Evolutionary conservation across 2,113 vertebrate genomes (phyloP), one percentile per base, ranked within the genome.

Genomic region (Labeo catla): DNA sequence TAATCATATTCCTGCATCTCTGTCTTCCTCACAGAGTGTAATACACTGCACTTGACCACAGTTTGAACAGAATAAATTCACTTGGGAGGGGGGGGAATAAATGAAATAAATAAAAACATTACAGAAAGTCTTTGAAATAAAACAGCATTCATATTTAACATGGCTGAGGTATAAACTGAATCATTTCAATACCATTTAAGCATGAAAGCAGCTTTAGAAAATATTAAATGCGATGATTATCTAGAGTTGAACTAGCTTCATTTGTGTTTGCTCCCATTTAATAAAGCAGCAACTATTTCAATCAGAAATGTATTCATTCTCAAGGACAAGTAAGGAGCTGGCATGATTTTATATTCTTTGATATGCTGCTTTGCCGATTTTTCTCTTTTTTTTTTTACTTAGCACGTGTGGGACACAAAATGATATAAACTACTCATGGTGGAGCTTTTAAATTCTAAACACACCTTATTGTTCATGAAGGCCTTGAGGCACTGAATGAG

Each of bases 381-480:
- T 76, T 23, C 45, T 52, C 13, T 57, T 28, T 19, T 19, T 59
- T 43, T 59, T 9, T 43, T n/a, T 10, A 82, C 15, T 34, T 47
- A 43, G 8, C 13, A 11, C 5, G 1, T 81, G 13, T 16, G 8
- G 8, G 34, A 63, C 61, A 21, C 63, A 59, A 45, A 80, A 59
- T 59, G 52, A 80, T 61, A 80, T 80, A 80, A 80, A 77, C 28
- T 77, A 54, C 50, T 36, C 7, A 36, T 54, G 28, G 15, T 52
- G 15, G 15, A 83, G 66, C 28, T 36, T 80, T 78, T 49, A 91
- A 54, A 83, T 45, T 85, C 52, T 83, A 82, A 90, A 93, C 96
- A 93, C 93, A 98, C 98, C 95, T 99, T 99, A 92, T 99, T 99
- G 94, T 99, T 99, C 98, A 99, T 99, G 94, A 99, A 99, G 76